Evolutionary conservation across 2,888 invertebrate species (phyloP).

Genomic region (Lycaena phlaeas): DNA sequence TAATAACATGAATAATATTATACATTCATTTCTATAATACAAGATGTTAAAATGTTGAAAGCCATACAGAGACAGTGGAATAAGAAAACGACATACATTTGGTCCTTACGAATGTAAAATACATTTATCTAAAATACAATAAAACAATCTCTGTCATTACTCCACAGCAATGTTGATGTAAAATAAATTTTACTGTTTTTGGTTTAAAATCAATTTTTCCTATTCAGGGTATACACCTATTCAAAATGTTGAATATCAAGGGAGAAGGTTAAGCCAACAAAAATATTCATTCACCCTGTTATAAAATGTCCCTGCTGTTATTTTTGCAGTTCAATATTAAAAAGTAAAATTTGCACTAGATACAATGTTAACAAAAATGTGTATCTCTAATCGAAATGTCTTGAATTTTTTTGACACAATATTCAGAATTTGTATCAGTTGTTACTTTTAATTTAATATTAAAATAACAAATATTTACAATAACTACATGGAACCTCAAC

Average conservation of each 20-base stretch:
- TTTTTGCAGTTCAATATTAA: neutral
- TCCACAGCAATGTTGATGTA: neutral
- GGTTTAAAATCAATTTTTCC: too few species aligned
- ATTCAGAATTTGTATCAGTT: too few species aligned
- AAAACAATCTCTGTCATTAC: conserved; percentile 1
- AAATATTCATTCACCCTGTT: neutral
- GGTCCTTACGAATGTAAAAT: conserved; percentile 8
- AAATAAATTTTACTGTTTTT: neutral
- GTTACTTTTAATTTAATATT: conserved; percentile 11
- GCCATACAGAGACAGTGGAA: conserved; percentile 12
- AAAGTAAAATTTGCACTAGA: neutral
- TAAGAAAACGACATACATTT: conserved; percentile 9
- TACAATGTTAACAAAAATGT: conserved; percentile 1
- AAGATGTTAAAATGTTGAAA: conserved; percentile 40
- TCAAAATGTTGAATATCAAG: neutral
- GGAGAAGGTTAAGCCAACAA: neutral
- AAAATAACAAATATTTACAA: conserved; percentile 45
- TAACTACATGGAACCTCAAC: conserved; percentile 36
- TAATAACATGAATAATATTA: conserved; percentile 66
- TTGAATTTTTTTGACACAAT: too few species aligned
- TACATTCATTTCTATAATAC: conserved; percentile 62
- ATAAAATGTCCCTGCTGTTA: neutral
- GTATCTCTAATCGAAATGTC: conserved; percentile 3
- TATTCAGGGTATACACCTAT: too few species aligned
- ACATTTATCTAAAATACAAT: conserved; percentile 9